Evolutionary conservation across 2,888 invertebrate genomes (phyloP).

Genomic region (Ophonus ardosiacus): DNA sequence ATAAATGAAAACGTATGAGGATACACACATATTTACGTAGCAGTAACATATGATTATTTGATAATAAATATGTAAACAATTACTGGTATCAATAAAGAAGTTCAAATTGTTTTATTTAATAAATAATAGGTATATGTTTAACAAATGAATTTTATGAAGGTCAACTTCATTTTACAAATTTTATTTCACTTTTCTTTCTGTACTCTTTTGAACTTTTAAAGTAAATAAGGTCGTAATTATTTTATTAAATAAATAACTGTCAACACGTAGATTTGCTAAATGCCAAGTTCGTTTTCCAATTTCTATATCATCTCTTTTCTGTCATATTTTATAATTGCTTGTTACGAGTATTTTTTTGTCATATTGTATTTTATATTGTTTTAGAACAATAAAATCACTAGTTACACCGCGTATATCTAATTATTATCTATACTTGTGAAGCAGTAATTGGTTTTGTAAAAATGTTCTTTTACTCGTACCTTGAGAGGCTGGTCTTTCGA

Average conservation of each 20-base stretch:
- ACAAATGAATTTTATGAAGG: not conserved
- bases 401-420: not conserved
- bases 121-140: not conserved
- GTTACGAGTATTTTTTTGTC: not conserved
- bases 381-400: not conserved
- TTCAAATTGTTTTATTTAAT: not conserved
- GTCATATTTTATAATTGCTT: not conserved
- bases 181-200: too few relatives aligned
- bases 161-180: too few relatives aligned
- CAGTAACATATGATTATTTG: not conserved
- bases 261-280: too few relatives aligned
- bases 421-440: not conserved
- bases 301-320: not conserved
- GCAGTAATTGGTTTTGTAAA: not conserved
- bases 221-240: too few relatives aligned
- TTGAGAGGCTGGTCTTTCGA: conserved; percentile 78
- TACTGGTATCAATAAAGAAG: not conserved
- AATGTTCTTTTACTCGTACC: conserved; percentile 67
- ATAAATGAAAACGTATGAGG: not conserved
- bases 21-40: not conserved
- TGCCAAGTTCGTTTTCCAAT: too few relatives aligned
- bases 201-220: too few relatives aligned
- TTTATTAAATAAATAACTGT: too few relatives aligned
- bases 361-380: not conserved
- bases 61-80: not conserved